A percentile compares a stretch with the other conserved stretches of the same genome.
phyloP scores from a whole-genome alignment of 1,140 invertebrate genomes.

The Pinna nobilis region DNA sequence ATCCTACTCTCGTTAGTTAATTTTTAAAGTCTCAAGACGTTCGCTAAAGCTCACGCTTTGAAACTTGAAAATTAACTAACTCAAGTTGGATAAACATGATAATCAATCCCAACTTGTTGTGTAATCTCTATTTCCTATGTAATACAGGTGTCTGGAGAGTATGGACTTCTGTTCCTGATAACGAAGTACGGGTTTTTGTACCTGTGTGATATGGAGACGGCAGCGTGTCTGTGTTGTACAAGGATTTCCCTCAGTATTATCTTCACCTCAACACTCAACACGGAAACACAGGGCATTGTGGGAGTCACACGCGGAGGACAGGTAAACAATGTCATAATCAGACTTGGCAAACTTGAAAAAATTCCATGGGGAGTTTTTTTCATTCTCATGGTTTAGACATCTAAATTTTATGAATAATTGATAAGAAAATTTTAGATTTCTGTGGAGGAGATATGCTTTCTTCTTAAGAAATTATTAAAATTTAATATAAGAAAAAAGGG shows the following conservation, averaged over 20 bases:
- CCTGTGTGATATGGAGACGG: constrained; percentile 74
- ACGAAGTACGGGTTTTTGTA: constrained; percentile 75
- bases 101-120: background rate
- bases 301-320: constrained; percentile 73
- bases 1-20: no score
- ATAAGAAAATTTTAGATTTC: constrained; percentile 1
- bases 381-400: background rate
- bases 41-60: no score
- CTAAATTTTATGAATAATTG: background rate
- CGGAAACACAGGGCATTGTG: constrained; percentile 72
- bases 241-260: constrained; percentile 70
- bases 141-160: constrained; percentile 69
- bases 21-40: no score
- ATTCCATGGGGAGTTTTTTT: background rate
- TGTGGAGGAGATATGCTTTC: no score
- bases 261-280: constrained; percentile 72
- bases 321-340: constrained; percentile 47
- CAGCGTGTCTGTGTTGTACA: constrained; percentile 68
- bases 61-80: no score
- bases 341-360: no score
- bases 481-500: no score
- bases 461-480: no score
- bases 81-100: background rate
- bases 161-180: constrained; percentile 72
- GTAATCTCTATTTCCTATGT: constrained; percentile 4